Percentiles rank a stretch among this genome's conserved stretches.
phyloP scores from a whole-genome alignment of 2,113 vertebrate species.

The Chroicocephalus ridibundus region DNA sequence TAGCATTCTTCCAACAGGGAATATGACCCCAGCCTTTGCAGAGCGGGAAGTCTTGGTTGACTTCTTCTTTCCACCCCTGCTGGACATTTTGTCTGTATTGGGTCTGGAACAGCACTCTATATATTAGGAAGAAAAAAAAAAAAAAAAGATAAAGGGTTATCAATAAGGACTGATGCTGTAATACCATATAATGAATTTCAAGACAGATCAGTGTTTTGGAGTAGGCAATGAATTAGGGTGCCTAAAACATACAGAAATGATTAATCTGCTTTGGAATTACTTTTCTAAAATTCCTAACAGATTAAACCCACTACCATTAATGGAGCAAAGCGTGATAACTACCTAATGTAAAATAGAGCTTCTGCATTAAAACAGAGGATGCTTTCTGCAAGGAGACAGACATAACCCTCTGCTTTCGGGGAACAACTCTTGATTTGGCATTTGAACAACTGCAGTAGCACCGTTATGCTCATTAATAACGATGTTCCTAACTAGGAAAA shows the following conservation, averaged over 20 bases:
- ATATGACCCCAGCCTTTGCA: slow-evolving; percentile 94
- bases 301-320: background rate
- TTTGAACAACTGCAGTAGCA: background rate
- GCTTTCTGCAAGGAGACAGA: background rate
- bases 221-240: background rate
- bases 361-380: background rate
- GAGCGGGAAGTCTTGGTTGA: slow-evolving; percentile 93
- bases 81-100: slow-evolving; percentile 84
- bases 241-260: background rate
- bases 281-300: background rate
- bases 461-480: background rate
- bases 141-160: background rate
- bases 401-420: background rate
- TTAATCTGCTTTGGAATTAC: background rate
- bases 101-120: slow-evolving; percentile 60
- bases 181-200: background rate
- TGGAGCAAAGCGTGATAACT: background rate
- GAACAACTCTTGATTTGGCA: background rate
- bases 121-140: background rate
- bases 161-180: background rate
- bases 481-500: background rate
- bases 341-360: background rate
- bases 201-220: background rate
- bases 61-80: slow-evolving; percentile 97
- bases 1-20: slow-evolving; percentile 96